These are phyloP conservation scores for Pelodytes ibericus DNA, from an alignment of 2,797 vertebrate genomes.

Conservation along the genomic window DNA sequence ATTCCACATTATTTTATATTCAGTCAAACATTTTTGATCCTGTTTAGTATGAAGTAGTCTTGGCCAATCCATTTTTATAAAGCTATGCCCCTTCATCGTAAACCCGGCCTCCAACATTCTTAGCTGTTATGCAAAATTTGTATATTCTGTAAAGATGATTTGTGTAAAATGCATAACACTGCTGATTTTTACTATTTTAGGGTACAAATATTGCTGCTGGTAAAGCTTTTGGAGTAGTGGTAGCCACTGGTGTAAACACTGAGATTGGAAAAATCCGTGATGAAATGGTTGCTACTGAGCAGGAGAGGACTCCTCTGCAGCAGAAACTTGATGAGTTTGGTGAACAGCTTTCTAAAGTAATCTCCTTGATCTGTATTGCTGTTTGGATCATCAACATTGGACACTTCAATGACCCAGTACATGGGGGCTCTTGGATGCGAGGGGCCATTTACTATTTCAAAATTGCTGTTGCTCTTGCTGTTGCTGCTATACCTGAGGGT, in stretches of 20 bases:
- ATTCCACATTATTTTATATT: too few species aligned
- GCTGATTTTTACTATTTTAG: slow-evolving; percentile 67
- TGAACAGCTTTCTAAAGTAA: slow-evolving; percentile 96
- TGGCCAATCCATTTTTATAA: too few species aligned
- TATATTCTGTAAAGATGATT: too few species aligned
- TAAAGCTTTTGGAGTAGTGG: slow-evolving; percentile 91
- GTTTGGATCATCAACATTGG: slow-evolving; percentile 99
- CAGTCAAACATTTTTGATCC: too few species aligned
- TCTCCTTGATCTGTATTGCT: slow-evolving; percentile 94
- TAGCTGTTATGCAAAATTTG: too few species aligned
- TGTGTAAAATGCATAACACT: too few species aligned
- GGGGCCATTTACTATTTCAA: slow-evolving; percentile 98
- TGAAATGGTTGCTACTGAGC: slow-evolving; percentile 96
- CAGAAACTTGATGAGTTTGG: slow-evolving; percentile 98
- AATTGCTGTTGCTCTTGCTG: slow-evolving; percentile 93
- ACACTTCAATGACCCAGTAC: slow-evolving; percentile 96
- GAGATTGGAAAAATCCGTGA: slow-evolving; percentile 98
- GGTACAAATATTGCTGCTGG: slow-evolving; percentile 96
- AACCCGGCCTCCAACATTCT: too few species aligned
- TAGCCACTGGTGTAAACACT: slow-evolving; percentile 90
- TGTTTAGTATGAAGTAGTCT: too few species aligned
- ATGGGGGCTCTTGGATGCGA: slow-evolving; percentile 96
- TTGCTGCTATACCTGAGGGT: slow-evolving; percentile 95
- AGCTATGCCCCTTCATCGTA: too few species aligned
- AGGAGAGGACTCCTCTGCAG: slow-evolving; percentile 94